These are phyloP conservation scores for Drosophila maculinotata DNA, from an alignment of 2,888 invertebrate genomes.

Conservation along the genomic window DNA sequence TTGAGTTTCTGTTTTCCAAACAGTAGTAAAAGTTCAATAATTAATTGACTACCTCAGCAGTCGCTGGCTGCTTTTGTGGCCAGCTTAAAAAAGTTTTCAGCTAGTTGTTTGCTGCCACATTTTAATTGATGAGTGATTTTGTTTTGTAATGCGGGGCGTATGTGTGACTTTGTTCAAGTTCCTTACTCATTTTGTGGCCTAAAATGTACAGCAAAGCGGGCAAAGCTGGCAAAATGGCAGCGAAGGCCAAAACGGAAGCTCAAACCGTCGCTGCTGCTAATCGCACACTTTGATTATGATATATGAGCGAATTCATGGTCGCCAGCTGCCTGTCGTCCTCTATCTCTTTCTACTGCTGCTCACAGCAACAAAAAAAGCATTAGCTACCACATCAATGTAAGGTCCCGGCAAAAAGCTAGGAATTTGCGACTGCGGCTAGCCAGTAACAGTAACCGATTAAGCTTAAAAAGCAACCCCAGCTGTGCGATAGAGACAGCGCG, in stretches of 20 bases:
- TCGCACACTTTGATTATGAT: slow-evolving; percentile 70
- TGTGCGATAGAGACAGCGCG: slow-evolving; percentile 21
- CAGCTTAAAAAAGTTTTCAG: slow-evolving; percentile 31
- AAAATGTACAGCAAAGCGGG: too few relatives aligned
- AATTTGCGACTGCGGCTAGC: slow-evolving; percentile 57
- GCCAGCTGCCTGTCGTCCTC: slow-evolving; percentile 25
- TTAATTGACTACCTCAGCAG: slow-evolving; percentile 68
- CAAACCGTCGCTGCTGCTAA: too few relatives aligned
- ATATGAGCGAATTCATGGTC: slow-evolving; percentile 59
- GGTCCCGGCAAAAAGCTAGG: slow-evolving; percentile 38
- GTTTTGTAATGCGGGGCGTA: slow-evolving; percentile 66
- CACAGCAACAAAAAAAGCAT: slow-evolving; percentile 60
- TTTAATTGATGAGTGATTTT: slow-evolving; percentile 67
- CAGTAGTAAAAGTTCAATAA: slow-evolving; percentile 79
- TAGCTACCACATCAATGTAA: slow-evolving; percentile 56
- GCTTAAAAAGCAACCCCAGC: slow-evolving; percentile 49
- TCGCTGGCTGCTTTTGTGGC: slow-evolving; percentile 45
- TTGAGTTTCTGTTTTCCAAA: slow-evolving; percentile 57
- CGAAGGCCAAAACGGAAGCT: slow-evolving; percentile 58
- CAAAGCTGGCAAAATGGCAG: slow-evolving; percentile 16
- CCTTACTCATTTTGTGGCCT: background rate
- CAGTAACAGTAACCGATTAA: slow-evolving; percentile 74
- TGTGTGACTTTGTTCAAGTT: slow-evolving; percentile 55
- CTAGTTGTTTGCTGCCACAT: slow-evolving; percentile 11
- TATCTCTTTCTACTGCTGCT: slow-evolving; percentile 1